Conservation (phyloP, 2,888 invertebrate genomes). For the Malthinus seriepunctatus region DNA sequence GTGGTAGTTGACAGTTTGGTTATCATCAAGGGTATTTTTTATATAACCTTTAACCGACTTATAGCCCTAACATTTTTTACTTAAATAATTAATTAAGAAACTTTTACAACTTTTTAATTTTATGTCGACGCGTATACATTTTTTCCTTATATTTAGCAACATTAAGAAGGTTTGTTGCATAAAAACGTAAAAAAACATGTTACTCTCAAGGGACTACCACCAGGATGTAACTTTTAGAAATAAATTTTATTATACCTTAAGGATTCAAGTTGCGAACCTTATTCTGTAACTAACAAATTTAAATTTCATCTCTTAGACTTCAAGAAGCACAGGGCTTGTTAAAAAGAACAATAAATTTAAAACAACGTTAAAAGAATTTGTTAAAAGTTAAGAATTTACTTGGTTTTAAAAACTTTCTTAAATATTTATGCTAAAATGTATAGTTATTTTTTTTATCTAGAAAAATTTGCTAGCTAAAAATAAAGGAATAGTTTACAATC, state of each 20-base stretch:
- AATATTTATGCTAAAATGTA: no score
- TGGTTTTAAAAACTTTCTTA: not conserved
- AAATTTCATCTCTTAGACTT: constrained; percentile 24
- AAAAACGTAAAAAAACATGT: constrained; percentile 14
- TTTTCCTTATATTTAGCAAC: not conserved
- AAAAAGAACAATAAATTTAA: constrained; percentile 28
- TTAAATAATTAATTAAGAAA: no score
- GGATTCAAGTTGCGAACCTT: constrained; percentile 26
- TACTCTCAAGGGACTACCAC: constrained; percentile 21
- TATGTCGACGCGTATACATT: no score
- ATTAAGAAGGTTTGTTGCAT: constrained; percentile 6
- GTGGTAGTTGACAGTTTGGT: no score
- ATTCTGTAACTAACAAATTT: constrained; percentile 30
- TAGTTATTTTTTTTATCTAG: no score
- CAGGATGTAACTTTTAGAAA: constrained; percentile 26
- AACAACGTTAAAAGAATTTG: constrained; percentile 5
- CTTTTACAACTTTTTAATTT: no score
- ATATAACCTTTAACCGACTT: no score
- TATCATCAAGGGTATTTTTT: no score
- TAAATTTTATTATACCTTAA: constrained; percentile 30
- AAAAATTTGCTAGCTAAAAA: no score
- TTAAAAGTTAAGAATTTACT: constrained; percentile 5
- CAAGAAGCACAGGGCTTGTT: constrained; percentile 24
- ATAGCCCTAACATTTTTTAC: no score
- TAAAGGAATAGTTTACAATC: no score